Base-by-base conservation (phyloP, 2,888 invertebrate species). In the Dynastes hyllus region DNA sequence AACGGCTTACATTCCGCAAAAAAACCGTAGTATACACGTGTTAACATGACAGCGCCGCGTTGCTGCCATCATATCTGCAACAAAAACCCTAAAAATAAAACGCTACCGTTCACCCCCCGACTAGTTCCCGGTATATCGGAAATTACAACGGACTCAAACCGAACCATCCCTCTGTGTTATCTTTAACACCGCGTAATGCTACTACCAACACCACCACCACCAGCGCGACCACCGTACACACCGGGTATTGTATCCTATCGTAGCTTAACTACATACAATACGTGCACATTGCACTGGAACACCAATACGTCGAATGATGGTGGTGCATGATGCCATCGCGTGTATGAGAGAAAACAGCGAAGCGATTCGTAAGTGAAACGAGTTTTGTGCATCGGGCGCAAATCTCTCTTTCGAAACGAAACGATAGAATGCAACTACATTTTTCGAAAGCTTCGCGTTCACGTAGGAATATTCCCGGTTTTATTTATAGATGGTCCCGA, bases 1-100 rank as follows among this genome's bases (percentile, higher is more conserved):
- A 16, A 16, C 45, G 37, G 71, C 37, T 71, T 71, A 58, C 55
- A 40, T 58, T 37, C 53, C 40, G 55, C 71, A 80, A 73, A 80
- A 76, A 84, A 61, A 85, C 84, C 85, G 84, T 82, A 79, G 82
- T 16, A 80, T 84, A 86, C 87, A 86, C 86, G 86, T 87, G 87
- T 86, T 86, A 83, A 87, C 86, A 85, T 86, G 87, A 87, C 87
- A 86, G 87, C 84, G 81, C 78, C 40, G 53, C 16, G 67, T 67
- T 83, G 85, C 84, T 83, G 85, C 84, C 84, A 83, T 84, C 86
- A 84, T 86, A 86, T 86, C 86, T 84, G 79, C 82, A 82, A 84
- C 84, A 85, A 86, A 67, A 86, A 83, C 83, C 85, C 86, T 85
- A 86, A 86, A 86, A 87, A 87, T 86, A 86, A 37, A 83, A 83